Percentiles rank a stretch among this genome's conserved stretches.
Conservation (phyloP, 2,888 invertebrate species). For the Melinopterus prodromus region DNA sequence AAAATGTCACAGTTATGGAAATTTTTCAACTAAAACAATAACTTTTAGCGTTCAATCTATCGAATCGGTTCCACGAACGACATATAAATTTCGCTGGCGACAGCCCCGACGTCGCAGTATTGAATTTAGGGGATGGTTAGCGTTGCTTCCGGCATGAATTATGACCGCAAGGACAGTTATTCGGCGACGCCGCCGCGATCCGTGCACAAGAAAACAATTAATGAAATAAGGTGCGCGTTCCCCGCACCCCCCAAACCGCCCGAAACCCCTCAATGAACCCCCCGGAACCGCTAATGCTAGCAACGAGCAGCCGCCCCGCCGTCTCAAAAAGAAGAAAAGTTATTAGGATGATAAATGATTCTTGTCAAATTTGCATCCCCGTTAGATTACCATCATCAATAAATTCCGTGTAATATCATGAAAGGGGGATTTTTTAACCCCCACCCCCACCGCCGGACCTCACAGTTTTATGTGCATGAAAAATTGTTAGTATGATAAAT, state of each 20-base stretch:
- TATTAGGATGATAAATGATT: conserved; percentile 39
- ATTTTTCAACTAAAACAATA: too few species aligned
- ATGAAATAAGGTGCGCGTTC: conserved; percentile 33
- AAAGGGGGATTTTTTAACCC: conserved; percentile 31
- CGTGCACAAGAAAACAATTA: conserved; percentile 30
- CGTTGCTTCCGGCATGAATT: background rate
- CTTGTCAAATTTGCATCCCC: conserved; percentile 40
- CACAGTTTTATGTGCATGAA: conserved; percentile 22
- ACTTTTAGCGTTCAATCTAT: too few species aligned
- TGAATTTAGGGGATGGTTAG: too few species aligned
- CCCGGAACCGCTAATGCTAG: background rate
- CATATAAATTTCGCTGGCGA: too few species aligned
- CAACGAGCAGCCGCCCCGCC: background rate
- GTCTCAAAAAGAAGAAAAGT: conserved; percentile 32
- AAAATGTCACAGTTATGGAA: too few species aligned
- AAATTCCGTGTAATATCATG: conserved; percentile 37
- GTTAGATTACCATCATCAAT: conserved; percentile 41
- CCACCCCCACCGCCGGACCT: background rate
- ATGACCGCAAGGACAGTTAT: background rate
- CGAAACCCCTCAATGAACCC: background rate
- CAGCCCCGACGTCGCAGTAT: too few species aligned
- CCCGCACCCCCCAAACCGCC: background rate
- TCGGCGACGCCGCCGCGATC: conserved; percentile 12
- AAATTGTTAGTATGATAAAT: conserved; percentile 34
- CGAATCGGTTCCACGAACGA: too few species aligned